A percentile compares a stretch with the other conserved stretches of the same genome.
These are phyloP conservation scores for Agrilus planipennis DNA, from an alignment of 1,140 invertebrate species.

Conservation along the genomic window DNA sequence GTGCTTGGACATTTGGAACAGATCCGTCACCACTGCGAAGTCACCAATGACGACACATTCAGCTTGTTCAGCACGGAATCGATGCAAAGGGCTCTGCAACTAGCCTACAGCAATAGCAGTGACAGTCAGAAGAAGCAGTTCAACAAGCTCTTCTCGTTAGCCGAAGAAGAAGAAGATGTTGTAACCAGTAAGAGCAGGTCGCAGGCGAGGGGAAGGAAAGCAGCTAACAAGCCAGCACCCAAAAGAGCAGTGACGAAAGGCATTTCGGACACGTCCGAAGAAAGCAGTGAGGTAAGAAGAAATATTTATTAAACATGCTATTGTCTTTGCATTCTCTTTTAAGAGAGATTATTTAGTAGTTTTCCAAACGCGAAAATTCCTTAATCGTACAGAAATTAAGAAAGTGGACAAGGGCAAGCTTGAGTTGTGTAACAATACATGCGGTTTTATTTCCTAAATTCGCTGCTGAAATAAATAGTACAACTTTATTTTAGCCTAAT, in stretches of 20 bases:
- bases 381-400: no score
- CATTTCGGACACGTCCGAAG: constrained; percentile 58
- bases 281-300: constrained; percentile 72
- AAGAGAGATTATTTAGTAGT: no score
- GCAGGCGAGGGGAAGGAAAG: constrained; percentile 45
- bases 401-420: no score
- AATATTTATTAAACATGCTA: constrained; percentile 30
- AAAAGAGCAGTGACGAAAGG: constrained; percentile 42
- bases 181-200: constrained; percentile 38
- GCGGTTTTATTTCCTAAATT: no score
- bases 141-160: constrained; percentile 80
- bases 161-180: constrained; percentile 74
- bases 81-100: constrained; percentile 80
- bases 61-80: constrained; percentile 63
- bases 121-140: constrained; percentile 81
- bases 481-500: no score
- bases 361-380: no score
- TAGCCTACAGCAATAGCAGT: constrained; percentile 64
- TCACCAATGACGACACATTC: constrained; percentile 36
- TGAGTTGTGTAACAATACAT: no score
- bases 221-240: constrained; percentile 43
- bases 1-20: constrained; percentile 86
- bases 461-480: no score
- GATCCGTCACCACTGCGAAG: constrained; percentile 61
- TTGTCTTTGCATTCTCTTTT: no score